Evolutionary conservation across 2,888 invertebrate species (phyloP).

Genomic region (Melitaea athalia): DNA sequence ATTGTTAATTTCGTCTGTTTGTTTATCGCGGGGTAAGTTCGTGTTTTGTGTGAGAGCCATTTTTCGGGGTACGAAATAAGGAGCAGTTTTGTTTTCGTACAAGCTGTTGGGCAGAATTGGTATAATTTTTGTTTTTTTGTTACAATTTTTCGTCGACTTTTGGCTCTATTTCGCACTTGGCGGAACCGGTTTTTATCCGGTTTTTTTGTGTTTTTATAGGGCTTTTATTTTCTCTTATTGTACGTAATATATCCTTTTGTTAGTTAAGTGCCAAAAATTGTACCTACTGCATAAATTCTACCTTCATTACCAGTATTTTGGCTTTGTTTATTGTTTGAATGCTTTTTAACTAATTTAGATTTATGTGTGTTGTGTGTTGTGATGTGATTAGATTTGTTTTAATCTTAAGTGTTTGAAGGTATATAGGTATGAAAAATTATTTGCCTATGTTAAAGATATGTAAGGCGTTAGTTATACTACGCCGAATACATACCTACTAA

Average conservation of each 20-base stretch:
- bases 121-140: not conserved
- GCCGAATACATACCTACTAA: too few relatives aligned
- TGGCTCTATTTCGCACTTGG: not conserved
- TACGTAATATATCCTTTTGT: not conserved
- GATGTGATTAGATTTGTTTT: too few relatives aligned
- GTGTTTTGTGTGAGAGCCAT: conserved; percentile 1
- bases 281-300: too few relatives aligned
- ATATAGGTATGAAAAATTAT: too few relatives aligned
- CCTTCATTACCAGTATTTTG: too few relatives aligned
- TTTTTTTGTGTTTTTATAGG: not conserved
- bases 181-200: not conserved
- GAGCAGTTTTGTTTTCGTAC: not conserved
- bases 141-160: not conserved
- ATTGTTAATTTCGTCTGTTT: conserved; percentile 7
- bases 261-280: too few relatives aligned
- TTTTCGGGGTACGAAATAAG: conserved; percentile 2
- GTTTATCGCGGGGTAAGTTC: conserved; percentile 5
- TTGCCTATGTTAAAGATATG: too few relatives aligned
- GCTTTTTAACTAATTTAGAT: too few relatives aligned
- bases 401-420: too few relatives aligned
- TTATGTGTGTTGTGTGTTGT: too few relatives aligned
- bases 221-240: not conserved
- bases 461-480: too few relatives aligned
- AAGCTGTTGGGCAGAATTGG: not conserved
- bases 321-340: too few relatives aligned